Base-by-base conservation (phyloP, 1,140 invertebrate genomes). In the Rhysida immarginata region DNA sequence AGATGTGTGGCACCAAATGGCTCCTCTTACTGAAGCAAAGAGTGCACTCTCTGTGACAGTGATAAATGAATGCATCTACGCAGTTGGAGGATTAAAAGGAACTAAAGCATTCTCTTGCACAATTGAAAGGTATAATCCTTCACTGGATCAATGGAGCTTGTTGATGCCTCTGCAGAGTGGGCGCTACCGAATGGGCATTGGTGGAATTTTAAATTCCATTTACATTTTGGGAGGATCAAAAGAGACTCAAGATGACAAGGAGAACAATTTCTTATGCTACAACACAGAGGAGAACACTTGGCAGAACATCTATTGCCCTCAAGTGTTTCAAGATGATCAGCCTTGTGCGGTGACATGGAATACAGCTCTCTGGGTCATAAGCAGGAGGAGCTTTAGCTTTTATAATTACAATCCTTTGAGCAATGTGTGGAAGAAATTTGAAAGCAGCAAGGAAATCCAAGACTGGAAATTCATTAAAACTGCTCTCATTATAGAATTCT, bases 81-180 rank as follows among this genome's bases (percentile, higher is more conserved):
- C 29, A 2, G 21, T 56, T 16, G 55, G 55, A 20, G 55, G 55
- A 16, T 26, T 51, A 8, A 51, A 20, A 13, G 49, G 11, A 8
- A 20, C 13, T 3, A 51, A 51, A 21, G 20, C 21, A 2, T 42
- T 42, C 18, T 52, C 41, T 8, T 16, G 8, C 5, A 25, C 46
- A 8, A 50, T 35, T 35, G 55, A 56, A 35, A 2, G 5, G 26
- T 56, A 56, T 23, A 26, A 56, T 43, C 55, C 55, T 8, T n/a
- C 27, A 2, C 8, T 27, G 5, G 45, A 56, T 24, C 55, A 56
- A 25, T 56, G 55, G 55, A 56, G 45, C 5, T 8, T 29, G 24
- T 14, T 56, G 8, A 21, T 2, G 14, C 20, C 25, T 11, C 24
- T 48, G n/a, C 24, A 2, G 26, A 26, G 1, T 42, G 54, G 20